phyloP scores from a whole-genome alignment of 2,888 invertebrate genomes.

The Polietes domitor region DNA sequence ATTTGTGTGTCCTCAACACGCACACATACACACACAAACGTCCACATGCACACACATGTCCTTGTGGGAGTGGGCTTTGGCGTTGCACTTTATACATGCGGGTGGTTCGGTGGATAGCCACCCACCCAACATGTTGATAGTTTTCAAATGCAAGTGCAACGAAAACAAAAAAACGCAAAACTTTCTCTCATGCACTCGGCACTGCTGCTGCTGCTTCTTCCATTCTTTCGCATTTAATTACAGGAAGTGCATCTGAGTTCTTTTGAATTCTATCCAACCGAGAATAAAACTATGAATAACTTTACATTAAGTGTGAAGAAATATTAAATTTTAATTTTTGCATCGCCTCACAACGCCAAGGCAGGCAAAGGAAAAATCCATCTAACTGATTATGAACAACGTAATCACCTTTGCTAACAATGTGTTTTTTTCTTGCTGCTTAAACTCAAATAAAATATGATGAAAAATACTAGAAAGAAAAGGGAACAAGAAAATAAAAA shows the following conservation, averaged over 20 bases:
- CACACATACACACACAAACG: background rate
- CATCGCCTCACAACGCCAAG: background rate
- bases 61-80: background rate
- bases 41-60: background rate
- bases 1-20: conserved; percentile 30
- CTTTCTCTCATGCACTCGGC: conserved; percentile 11
- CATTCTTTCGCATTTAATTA: conserved; percentile 44
- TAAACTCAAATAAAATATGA: conserved; percentile 10
- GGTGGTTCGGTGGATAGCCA: background rate
- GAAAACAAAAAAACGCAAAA: too few relatives aligned
- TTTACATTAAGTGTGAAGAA: conserved; percentile 4
- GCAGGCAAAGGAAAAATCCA: background rate
- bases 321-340: conserved; percentile 8
- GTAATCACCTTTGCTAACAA: conserved; percentile 24
- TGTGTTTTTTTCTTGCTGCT: background rate
- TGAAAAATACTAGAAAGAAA: background rate
- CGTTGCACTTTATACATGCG: background rate
- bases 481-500: background rate
- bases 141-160: conserved; percentile 22
- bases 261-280: conserved; percentile 9
- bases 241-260: conserved; percentile 45
- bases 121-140: background rate
- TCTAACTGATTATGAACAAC: conserved; percentile 22
- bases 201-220: background rate
- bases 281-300: background rate